phyloP scores from a whole-genome alignment of 2,888 invertebrate genomes.

The Craniophora ligustri region DNA sequence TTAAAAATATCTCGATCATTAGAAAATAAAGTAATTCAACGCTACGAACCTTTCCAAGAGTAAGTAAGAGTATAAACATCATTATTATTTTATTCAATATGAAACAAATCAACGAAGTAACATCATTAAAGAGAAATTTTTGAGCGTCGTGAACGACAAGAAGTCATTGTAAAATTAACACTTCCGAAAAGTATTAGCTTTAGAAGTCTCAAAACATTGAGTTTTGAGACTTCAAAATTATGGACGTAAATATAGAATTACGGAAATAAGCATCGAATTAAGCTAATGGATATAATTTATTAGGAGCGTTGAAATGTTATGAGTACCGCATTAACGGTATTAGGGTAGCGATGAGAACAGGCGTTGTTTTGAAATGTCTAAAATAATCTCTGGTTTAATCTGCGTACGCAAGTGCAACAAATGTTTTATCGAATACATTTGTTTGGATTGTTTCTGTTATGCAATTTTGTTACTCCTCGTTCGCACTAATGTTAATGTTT shows the following conservation, averaged over 20 bases:
- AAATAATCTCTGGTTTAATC: constrained; percentile 17
- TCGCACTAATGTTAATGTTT: no score
- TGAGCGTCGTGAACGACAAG: no score
- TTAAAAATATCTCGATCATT: no score
- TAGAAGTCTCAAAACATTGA: constrained; percentile 35
- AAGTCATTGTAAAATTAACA: no score
- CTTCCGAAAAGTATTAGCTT: constrained; percentile 19
- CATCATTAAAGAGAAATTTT: no score
- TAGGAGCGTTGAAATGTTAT: constrained; percentile 21
- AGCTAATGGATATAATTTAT: constrained; percentile 5
- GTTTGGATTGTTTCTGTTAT: neutral
- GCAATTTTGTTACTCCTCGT: no score
- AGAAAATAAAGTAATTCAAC: no score
- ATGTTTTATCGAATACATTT: neutral
- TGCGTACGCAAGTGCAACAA: constrained; percentile 1
- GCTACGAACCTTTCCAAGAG: no score
- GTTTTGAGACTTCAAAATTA: constrained; percentile 24
- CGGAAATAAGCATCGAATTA: constrained; percentile 11
- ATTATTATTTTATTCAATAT: no score
- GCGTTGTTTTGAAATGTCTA: constrained; percentile 7
- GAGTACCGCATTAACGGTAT: constrained; percentile 21
- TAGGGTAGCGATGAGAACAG: constrained; percentile 12
- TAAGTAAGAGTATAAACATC: no score
- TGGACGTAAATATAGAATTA: constrained; percentile 27
- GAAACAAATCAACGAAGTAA: no score